Evolutionary conservation across 2,113 vertebrate species (phyloP).

Genomic region (Pedetes capensis): DNA sequence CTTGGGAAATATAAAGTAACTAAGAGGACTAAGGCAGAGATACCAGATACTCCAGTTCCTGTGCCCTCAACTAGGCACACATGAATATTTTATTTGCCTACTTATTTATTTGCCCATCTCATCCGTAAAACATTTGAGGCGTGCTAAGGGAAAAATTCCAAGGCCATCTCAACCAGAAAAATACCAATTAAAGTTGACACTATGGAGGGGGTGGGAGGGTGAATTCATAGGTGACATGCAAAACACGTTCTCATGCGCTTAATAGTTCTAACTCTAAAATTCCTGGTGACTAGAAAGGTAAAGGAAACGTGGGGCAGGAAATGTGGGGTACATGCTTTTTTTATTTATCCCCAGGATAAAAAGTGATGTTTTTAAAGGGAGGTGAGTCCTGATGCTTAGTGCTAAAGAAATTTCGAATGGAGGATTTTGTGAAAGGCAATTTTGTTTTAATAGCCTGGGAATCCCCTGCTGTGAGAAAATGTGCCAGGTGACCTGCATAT

Average conservation of each 20-base stretch:
- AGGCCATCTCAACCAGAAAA: not conserved
- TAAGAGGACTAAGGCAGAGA: not conserved
- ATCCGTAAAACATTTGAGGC: not conserved
- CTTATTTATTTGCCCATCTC: not conserved
- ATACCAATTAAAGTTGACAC: not conserved
- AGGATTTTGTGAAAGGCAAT: not conserved
- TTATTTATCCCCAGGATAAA: not conserved
- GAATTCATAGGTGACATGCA: not conserved
- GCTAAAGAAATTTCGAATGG: not conserved
- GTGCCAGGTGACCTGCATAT: not conserved
- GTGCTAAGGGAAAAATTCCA: not conserved
- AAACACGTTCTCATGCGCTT: not conserved
- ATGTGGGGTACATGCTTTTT: not conserved
- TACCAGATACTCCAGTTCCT: too few species aligned
- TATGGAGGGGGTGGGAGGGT: not conserved
- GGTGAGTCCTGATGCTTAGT: not conserved
- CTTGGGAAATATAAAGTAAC: not conserved
- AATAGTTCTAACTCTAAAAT: not conserved
- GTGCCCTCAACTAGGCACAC: not conserved
- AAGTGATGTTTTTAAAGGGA: not conserved
- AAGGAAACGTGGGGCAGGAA: too few species aligned
- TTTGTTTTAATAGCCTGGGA: not conserved
- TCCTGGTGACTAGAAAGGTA: slow-evolving; percentile 28
- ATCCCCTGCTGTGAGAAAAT: not conserved
- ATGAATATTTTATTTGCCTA: not conserved